Evolutionary conservation across 2,113 vertebrate species (phyloP).

Genomic region (Sylvietta virens): DNA sequence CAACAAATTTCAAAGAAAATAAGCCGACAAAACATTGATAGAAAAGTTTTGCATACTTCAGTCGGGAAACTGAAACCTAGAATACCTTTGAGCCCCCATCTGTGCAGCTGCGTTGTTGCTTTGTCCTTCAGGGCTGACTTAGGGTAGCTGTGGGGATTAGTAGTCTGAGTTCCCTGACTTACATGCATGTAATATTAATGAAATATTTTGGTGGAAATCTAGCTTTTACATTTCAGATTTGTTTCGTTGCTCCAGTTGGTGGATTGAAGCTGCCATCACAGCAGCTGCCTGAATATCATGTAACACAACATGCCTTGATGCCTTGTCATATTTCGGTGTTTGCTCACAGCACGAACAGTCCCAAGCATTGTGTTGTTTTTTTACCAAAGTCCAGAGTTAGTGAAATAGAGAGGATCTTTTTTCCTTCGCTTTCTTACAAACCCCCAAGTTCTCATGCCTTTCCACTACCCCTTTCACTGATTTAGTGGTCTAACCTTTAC

Average conservation of each 20-base stretch:
- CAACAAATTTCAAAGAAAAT: conserved; percentile 27
- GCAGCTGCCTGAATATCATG: conserved; percentile 55
- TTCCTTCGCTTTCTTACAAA: conserved; percentile 3
- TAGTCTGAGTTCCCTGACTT: conserved; percentile 1
- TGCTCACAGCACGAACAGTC: conserved; percentile 16
- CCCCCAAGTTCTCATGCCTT: background rate
- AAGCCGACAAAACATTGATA: background rate
- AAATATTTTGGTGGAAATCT: conserved; percentile 53
- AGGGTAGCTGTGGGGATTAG: conserved; percentile 26
- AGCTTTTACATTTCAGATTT: conserved; percentile 65
- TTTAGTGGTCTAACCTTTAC: background rate
- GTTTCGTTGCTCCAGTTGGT: conserved; percentile 52
- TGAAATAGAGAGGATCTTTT: conserved; percentile 7
- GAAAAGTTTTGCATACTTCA: background rate
- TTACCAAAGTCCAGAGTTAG: background rate
- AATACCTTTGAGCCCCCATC: background rate
- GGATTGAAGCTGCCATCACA: conserved; percentile 23
- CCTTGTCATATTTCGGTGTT: conserved; percentile 44
- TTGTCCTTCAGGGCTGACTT: background rate
- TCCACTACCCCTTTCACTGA: background rate
- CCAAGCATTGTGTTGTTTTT: conserved; percentile 25
- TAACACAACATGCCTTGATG: conserved; percentile 50
- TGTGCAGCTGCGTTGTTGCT: background rate
- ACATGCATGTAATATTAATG: conserved; percentile 13
- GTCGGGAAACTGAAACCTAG: conserved; percentile 33